Percentiles rank a stretch among this genome's conserved stretches.
Evolutionary conservation across 2,888 invertebrate genomes (phyloP).

Genomic region (Drosophila anomelani): DNA sequence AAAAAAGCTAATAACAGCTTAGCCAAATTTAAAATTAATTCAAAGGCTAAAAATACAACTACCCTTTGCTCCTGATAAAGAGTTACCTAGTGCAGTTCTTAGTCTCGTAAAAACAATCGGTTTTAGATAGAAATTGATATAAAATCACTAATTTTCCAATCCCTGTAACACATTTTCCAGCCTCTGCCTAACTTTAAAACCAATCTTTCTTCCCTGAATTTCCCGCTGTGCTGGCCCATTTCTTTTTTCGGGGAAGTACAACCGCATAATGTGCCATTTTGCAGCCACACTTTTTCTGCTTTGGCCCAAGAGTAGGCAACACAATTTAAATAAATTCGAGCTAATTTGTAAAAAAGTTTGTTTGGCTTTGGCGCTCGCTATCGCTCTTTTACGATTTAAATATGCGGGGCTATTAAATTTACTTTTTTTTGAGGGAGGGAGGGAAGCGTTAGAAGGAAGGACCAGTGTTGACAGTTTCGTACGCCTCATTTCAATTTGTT

Average conservation of each 20-base stretch:
- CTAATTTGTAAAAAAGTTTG: conserved; percentile 77
- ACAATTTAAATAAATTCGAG: conserved; percentile 73
- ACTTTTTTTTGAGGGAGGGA: conserved; percentile 10
- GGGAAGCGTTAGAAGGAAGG: conserved; percentile 1
- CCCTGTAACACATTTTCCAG: background rate
- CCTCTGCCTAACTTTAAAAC: background rate
- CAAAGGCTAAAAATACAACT: no score
- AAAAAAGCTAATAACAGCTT: background rate
- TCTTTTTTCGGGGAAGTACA: background rate
- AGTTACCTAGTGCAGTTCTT: no score
- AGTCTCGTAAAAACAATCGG: no score
- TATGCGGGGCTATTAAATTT: conserved; percentile 72
- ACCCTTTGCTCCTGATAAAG: no score
- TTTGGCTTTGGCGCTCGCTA: conserved; percentile 38
- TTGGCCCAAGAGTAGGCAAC: conserved; percentile 56
- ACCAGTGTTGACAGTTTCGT: conserved; percentile 54
- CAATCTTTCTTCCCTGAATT: background rate
- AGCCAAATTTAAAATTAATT: background rate
- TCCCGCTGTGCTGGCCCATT: background rate
- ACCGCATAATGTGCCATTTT: conserved; percentile 55
- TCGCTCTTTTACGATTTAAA: conserved; percentile 63
- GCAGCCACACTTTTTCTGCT: conserved; percentile 49
- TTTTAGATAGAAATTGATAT: background rate
- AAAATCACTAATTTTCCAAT: background rate
- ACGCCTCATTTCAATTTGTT: conserved; percentile 69